Base-by-base conservation (phyloP, 2,888 invertebrate species). In the Lymantria dispar region DNA sequence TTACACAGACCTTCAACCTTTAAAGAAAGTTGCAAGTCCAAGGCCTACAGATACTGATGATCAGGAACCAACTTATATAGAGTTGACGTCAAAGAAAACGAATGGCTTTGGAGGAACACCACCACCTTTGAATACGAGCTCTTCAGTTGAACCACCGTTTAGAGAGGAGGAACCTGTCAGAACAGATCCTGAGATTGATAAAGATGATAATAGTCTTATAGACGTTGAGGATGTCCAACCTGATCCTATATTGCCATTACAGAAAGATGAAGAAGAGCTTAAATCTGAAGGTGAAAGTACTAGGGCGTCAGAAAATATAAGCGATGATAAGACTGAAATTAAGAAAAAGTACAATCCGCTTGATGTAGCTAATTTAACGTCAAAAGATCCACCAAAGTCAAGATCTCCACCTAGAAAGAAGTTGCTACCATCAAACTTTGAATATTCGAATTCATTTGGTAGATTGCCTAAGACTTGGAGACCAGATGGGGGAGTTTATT, bases 401-500 rank as follows among this genome's bases (percentile, higher is more conserved):
- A 83, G 81, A 45, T 85, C 90, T 3, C 89, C 91, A 14, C 85
- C 86, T 0, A 85, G 92, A 62, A 92, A 93, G 65, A 92, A 92
- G 68, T 69, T 92, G 56, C 66, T 92, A 62, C 79, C 78, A 7
- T 72, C 82, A 0, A 74, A 62, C 58, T 58, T 76, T 50, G 88
- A 91, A 33, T 82, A 75, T 60, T 64, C 78, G 3, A 90, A 83
- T 55, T 75, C 80, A 2, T 84, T 87, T 52, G 89, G 87, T 22
- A 81, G 90, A 58, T 85, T 91, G 42, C 92, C 94, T 7, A 94
- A 93, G 68, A 93, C 93, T n/a, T 94, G 94, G 93, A 89, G 92
- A 50, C 93, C 93, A 14, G 92, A 93, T 45, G 78, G 83, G 45
- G 75, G 80, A 53, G 75, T 80, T 49, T 80, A 76, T 63, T 83